Percentiles rank a stretch among this genome's conserved stretches.
Conservation (phyloP, 23 tunicate species). For the Ascidia mentula region DNA sequence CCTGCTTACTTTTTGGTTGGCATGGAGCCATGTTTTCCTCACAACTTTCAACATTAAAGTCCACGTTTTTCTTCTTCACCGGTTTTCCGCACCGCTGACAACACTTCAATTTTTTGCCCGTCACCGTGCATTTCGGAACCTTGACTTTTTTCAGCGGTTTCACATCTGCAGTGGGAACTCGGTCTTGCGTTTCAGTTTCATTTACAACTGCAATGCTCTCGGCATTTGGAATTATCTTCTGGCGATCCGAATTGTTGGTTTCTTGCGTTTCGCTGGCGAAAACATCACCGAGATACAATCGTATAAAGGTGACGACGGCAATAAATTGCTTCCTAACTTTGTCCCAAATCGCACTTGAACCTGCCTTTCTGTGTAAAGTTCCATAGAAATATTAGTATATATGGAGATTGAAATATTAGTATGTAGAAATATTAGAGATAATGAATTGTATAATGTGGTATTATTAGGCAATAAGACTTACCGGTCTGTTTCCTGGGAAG, state of each 20-base stretch:
- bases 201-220: not conserved
- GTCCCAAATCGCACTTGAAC: too few species aligned
- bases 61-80: not conserved
- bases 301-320: not conserved
- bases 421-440: too few species aligned
- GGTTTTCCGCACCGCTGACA: not conserved
- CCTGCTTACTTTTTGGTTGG: too few species aligned
- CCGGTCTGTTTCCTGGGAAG: too few species aligned
- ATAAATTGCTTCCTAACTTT: too few species aligned
- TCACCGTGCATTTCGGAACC: not conserved
- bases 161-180: not conserved
- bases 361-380: too few species aligned
- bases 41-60: not conserved
- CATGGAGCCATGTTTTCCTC: not conserved
- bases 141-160: not conserved
- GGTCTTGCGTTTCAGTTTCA: not conserved
- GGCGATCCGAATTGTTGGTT: not conserved
- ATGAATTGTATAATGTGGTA: too few species aligned
- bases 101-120: not conserved
- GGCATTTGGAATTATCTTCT: not conserved
- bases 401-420: too few species aligned
- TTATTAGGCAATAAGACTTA: too few species aligned
- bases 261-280: not conserved
- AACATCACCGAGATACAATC: not conserved
- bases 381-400: too few species aligned